These are phyloP conservation scores for Ctenopoma multispine DNA, from an alignment of 2,797 vertebrate species.

Conservation along the genomic window DNA sequence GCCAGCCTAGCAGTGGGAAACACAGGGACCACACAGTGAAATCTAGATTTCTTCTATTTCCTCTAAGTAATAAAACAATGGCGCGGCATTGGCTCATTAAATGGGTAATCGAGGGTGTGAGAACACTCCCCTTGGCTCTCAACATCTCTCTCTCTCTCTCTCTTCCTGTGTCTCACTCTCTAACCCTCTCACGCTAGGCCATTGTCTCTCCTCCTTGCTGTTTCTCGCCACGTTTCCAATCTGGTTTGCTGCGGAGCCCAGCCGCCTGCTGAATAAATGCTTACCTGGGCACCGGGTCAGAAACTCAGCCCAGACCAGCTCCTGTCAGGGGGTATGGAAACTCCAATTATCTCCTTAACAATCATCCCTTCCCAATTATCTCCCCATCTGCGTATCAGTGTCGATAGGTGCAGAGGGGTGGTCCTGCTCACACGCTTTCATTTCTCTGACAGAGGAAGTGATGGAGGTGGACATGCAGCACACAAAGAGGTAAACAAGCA, in stretches of 20 bases:
- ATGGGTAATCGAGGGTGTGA: constrained; percentile 81
- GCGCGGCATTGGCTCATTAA: constrained; percentile 78
- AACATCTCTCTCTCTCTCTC: constrained; percentile 57
- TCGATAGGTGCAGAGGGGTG: constrained; percentile 73
- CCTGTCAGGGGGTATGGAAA: constrained; percentile 72
- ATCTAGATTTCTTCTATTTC: constrained; percentile 75
- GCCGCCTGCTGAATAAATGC: constrained; percentile 71
- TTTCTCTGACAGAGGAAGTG: constrained; percentile 54
- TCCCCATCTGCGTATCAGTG: constrained; percentile 74
- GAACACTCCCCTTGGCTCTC: constrained; percentile 70
- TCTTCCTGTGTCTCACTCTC: constrained; percentile 44
- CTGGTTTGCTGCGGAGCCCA: constrained; percentile 55
- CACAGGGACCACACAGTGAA: constrained; percentile 69
- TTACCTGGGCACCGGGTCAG: constrained; percentile 80
- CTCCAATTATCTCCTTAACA: constrained; percentile 80
- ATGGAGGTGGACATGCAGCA: constrained; percentile 47
- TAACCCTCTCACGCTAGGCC: constrained; percentile 51
- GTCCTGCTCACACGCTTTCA: constrained; percentile 39
- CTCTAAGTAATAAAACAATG: constrained; percentile 84
- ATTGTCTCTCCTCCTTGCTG: constrained; percentile 54
- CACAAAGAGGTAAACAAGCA: constrained; percentile 29
- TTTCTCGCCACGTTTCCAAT: constrained; percentile 64
- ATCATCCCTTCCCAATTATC: constrained; percentile 78
- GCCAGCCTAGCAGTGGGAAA: constrained; percentile 77
- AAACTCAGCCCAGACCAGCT: constrained; percentile 67